Evolutionary conservation across 2,888 invertebrate species (phyloP).

Genomic region (Drosophila fungiperda): DNA sequence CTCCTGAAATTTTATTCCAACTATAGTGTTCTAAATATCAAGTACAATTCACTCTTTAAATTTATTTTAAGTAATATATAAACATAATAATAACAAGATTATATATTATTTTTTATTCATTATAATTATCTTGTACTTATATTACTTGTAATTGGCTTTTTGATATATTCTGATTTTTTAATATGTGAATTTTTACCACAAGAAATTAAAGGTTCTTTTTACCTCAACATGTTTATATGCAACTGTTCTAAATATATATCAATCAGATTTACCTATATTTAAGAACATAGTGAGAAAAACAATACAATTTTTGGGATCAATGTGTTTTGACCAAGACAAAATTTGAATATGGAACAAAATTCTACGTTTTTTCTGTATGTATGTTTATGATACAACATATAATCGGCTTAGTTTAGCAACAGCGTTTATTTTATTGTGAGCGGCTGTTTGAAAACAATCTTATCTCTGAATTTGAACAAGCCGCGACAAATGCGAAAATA

Average conservation of each 20-base stretch:
- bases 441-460: slow-evolving; percentile 43
- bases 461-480: slow-evolving; percentile 41
- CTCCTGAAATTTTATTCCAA: background rate
- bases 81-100: no score
- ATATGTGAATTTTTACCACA: background rate
- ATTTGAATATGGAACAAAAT: background rate
- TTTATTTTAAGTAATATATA: no score
- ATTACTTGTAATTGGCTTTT: background rate
- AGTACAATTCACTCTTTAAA: background rate
- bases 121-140: background rate
- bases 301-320: background rate
- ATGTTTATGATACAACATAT: background rate
- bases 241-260: background rate
- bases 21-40: background rate
- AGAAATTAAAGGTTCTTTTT: background rate
- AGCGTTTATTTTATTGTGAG: slow-evolving; percentile 39
- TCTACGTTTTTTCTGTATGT: background rate
- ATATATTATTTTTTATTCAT: background rate
- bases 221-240: background rate
- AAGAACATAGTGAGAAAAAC: background rate
- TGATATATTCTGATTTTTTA: background rate
- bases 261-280: background rate
- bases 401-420: slow-evolving; percentile 33
- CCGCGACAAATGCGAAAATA: background rate
- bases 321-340: background rate